A percentile compares a stretch with the other conserved stretches of the same genome.
Evolutionary conservation across 1,140 invertebrate species (phyloP).

Genomic region (Lepidurus couesii): DNA sequence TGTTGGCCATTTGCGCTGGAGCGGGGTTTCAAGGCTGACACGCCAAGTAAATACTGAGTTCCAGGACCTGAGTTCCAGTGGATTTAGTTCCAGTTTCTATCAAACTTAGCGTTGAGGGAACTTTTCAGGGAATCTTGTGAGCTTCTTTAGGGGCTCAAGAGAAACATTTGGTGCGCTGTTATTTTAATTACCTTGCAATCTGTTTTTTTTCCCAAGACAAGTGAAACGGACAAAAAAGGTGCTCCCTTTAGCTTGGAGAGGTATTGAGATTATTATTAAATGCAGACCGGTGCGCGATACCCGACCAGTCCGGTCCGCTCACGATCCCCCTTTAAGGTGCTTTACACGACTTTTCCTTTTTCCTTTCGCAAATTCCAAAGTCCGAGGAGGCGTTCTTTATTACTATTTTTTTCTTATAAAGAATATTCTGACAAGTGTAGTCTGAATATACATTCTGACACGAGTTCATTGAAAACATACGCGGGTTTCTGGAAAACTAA

Average conservation of each 20-base stretch:
- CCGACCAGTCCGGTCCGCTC: background rate
- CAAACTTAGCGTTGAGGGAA: background rate
- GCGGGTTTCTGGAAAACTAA: background rate
- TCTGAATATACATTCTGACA: background rate
- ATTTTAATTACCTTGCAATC: background rate
- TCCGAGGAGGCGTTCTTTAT: background rate
- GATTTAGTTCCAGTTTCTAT: background rate
- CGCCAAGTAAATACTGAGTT: background rate
- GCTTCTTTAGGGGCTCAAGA: background rate
- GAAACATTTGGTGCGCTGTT: background rate
- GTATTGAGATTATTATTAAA: background rate
- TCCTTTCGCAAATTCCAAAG: background rate
- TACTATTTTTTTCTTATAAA: background rate
- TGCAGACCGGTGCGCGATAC: background rate
- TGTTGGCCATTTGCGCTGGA: background rate
- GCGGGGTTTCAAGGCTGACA: background rate
- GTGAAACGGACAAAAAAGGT: background rate
- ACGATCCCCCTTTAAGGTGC: conserved; percentile 18
- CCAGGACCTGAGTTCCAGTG: too few species aligned
- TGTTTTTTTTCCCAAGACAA: background rate
- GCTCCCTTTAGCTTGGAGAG: too few species aligned
- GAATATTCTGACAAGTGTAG: background rate
- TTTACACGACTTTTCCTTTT: background rate
- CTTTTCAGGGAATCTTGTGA: background rate
- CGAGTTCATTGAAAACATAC: too few species aligned